Base-by-base conservation (phyloP, 2,888 invertebrate species). In the Tanypteryx hageni region DNA sequence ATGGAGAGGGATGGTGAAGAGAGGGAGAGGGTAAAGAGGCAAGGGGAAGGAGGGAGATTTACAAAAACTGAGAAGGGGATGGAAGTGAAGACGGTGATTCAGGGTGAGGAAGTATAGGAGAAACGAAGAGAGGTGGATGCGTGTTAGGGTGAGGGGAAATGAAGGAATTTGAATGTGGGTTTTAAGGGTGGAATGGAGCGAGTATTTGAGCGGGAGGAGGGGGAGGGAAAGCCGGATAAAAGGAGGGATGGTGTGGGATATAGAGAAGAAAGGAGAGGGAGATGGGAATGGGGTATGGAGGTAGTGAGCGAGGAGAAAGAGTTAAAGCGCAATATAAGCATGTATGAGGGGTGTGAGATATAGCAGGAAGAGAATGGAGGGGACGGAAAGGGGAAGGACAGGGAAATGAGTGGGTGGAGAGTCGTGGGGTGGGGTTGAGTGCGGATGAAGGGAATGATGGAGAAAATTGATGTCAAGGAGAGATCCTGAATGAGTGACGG, bases 141-240 rank as follows among this genome's bases (percentile, higher is more conserved):
- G 0, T 57, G 85, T 57, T 9, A 10, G 22, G 76, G 27, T 58
- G 58, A 31, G 86, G 56, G 27, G 61, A 86, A 86, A 86, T 61
- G 86, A 59, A 86, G 86, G 86, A 86, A 86, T 86, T 27, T 61
- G 59, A 59, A 85, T 85, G 85, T 85, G 27, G 85, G 59, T 85
- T 59, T 44, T 59, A 22, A 61, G 86, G 86, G 61, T 58, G 61
- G 59, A 27, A 86, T 59, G 14, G 10, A 57, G 14, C 27, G 27
- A 18, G 58, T 11, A 59, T 58, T 86, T 31, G 59, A 3, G 9
- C 61, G 86, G 86, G 18, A 22, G 68, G n/a, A 18, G n/a, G 68
- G 56, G 14, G 83, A 56, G 56, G 83, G 56, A 22, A 22, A 85
- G 85, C 22, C n/a, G 22, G 85, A 59, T 27, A 58, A 58, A n/a